Evolutionary conservation across 2,888 invertebrate species (phyloP), one percentile per base, ranked within the genome.

Genomic region (Caenorhabditis japonica): DNA sequence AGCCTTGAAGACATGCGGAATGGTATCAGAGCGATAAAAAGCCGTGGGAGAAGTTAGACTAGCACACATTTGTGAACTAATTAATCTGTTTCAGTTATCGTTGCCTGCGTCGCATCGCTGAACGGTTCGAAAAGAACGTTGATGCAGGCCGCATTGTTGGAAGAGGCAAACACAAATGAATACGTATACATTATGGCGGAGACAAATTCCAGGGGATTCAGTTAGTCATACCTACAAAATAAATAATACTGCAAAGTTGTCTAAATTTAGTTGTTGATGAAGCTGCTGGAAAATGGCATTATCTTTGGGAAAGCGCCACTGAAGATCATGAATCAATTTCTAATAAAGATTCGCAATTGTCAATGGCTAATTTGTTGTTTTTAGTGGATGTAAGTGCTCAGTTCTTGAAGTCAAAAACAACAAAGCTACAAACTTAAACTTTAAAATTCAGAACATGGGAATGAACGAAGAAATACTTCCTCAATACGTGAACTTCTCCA

Each of bases 151-250:
- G 74, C 73, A 1, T 36, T 52, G 21, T 39, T 75, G n/a, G 66
- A 68, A 30, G 47, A 66, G 17, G 75, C 78, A 38, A 46, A 69
- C n/a, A 76, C 10, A 17, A 66, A 61, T 44, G 77, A 78, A 43
- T 80, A 58, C 53, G 71, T 79, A 13, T 80, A 68, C 53, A 74
- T 80, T 10, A 76, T 79, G 60, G 66, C 72, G n/a, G 76, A 69
- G 30, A 69, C 74, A 0, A 70, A 66, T 25, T 66, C 70, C 0
- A 47, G 58, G 27, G 76, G 68, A 60, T 78, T 68, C 47, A 21
- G 76, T 76, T 27, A 21, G 36, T 33, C 1, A 10, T 17, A 2
- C 15, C 30, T 27, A 27, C 5, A 13, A n/a, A 3, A 2, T 15
- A 21, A 33, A 21, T 33, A 19, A 19, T 21, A 3, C 33, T 30